Evolutionary conservation across 2,888 invertebrate species (phyloP), one percentile per base, ranked within the genome.

Genomic region (Aphidoletes aphidimyza): DNA sequence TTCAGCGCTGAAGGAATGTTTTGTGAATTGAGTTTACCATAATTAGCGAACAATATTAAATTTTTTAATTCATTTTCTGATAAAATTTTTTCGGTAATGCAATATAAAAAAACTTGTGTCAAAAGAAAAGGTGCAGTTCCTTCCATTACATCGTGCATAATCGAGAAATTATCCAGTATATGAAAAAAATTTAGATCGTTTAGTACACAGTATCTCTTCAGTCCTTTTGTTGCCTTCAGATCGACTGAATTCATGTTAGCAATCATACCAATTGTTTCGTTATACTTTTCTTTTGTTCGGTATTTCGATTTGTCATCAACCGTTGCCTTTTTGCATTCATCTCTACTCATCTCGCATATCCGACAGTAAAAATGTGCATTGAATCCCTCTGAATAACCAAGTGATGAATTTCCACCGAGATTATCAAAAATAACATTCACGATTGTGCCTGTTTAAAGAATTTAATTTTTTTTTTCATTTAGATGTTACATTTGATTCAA

Each of bases 181-280:
- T 81, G 81, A n/a, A 81, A 81, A 81, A 37, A 37, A n/a, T 81
- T 1, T 11, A 81, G n/a, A 11, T 81, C 81, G 22, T 81, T 81
- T 1, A 81, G n/a, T 9, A 81, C 81, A 17, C 81, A 81, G n/a
- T 81, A 37, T 39, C 11, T 81, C 37, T 81, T 81, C 0, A 37
- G 19, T n/a, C 81, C 81, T 11, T 5, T 19, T 9, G 37, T 81
- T 81, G 37, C 81, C 37, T 81, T 81, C 8, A 37, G 0, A 37
- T 81, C 81, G 0, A 81, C n/a, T 5, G 37, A 22, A 17, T 3
- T 37, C 0, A 37, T 37, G 37, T 81, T 37, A 19, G 1, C n/a
- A 11, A 81, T 81, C 5, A 5, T 9, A 1, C 37, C 8, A 0
- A 37, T 37, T 19, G 11, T 81, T n/a, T 37, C 1, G n/a, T 81